A percentile compares a stretch with the other conserved stretches of the same genome.
Conservation (phyloP, 2,797 vertebrate genomes). For the Ctenosaura bakeri region DNA sequence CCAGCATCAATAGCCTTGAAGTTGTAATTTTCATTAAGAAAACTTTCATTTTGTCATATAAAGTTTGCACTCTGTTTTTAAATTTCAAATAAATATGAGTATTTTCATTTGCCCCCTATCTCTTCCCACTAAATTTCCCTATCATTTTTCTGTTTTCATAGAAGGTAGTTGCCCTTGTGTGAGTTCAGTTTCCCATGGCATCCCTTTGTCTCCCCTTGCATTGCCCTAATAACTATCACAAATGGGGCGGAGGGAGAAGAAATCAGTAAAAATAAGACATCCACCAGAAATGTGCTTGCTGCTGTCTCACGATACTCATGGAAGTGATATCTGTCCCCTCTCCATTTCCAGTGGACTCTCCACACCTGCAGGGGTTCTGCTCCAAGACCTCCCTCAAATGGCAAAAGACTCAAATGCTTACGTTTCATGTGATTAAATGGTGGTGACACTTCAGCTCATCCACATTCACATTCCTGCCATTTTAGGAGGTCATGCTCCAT, state of each 20-base stretch:
- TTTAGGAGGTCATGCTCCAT: no score
- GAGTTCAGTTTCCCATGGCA: neutral
- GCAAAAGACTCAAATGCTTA: no score
- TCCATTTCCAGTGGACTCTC: neutral
- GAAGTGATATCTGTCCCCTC: neutral
- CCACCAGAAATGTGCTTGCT: neutral
- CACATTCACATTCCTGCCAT: no score
- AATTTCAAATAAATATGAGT: neutral
- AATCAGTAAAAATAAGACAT: neutral
- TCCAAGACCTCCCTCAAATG: no score
- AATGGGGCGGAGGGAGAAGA: neutral
- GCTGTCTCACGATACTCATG: neutral
- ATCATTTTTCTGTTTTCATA: neutral
- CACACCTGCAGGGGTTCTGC: no score
- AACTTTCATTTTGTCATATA: conserved; percentile 29
- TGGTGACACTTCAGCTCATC: no score
- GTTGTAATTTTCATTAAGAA: conserved; percentile 17
- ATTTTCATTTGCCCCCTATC: neutral
- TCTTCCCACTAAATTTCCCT: neutral
- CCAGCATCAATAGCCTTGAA: neutral
- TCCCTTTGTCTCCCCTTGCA: no score
- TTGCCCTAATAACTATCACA: neutral
- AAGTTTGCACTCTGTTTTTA: neutral
- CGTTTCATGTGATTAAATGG: no score
- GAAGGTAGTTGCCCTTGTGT: neutral